phyloP scores from a whole-genome alignment of 1,140 invertebrate genomes.

The Acromyrmex charruanus region DNA sequence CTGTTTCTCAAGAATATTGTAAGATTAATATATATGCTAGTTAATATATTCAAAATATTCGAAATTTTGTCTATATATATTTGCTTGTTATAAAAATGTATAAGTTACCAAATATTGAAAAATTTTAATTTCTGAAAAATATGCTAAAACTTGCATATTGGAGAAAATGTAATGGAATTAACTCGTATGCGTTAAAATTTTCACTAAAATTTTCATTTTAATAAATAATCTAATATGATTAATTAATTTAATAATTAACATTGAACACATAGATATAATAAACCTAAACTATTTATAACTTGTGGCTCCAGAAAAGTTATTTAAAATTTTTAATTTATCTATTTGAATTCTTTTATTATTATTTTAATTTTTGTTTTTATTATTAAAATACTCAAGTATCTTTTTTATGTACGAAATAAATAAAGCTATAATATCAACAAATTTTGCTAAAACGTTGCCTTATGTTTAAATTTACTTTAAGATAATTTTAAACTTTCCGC shows the following conservation, averaged over 20 bases:
- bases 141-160: neutral
- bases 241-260: neutral
- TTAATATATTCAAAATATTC: constrained; percentile 4
- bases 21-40: neutral
- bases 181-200: neutral
- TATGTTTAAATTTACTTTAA: neutral
- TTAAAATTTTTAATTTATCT: neutral
- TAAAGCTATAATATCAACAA: neutral
- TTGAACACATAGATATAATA: neutral
- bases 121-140: neutral
- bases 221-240: neutral
- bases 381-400: neutral
- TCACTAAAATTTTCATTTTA: no score
- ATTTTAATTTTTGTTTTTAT: neutral
- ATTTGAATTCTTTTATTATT: neutral
- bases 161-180: neutral
- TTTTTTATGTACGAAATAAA: neutral
- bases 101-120: neutral
- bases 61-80: neutral
- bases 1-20: neutral
- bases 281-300: neutral
- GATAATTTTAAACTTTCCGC: neutral
- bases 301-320: neutral
- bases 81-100: neutral
- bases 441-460: neutral